Evolutionary conservation across 1,140 invertebrate species (phyloP), one percentile per base, ranked within the genome.

Genomic region (Belonocnema kinseyi): DNA sequence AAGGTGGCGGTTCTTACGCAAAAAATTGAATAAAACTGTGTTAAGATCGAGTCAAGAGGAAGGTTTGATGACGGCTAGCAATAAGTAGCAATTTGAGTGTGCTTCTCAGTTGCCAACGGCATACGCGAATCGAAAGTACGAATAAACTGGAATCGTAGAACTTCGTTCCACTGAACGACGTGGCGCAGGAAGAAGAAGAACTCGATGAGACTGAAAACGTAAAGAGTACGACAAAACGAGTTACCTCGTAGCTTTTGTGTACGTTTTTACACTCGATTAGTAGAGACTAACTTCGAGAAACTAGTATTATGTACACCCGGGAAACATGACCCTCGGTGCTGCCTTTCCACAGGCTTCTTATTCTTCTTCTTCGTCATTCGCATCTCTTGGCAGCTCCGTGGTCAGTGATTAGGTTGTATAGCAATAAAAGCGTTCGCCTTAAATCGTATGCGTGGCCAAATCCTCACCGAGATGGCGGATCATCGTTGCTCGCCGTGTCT

Each of bases 151-250:
- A 77, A 71, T 77, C 54, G 77, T 73, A 72, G 78, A 71, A 80
- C 70, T 78, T 80, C 17, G 78, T 79, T 82, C 73, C 72, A 78
- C 61, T 75, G 79, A 74, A 72, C 75, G 80, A 81, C 77, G 78
- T 80, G 77, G 80, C 83, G 80, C 82, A 77, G 77, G 72, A 66
- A 66, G 61, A 61, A 82, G 73, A 87, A 85, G 81, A 85, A 85
- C 84, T 88, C 85, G 79, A 91, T 90, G 90, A 91, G 90, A 91
- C 90, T 91, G 90, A 91, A 85, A 85, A 86, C 84, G 87, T 90
- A 88, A 90, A 88, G 83, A 85, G 87, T 89, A 88, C 88, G 88
- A 90, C 86, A 89, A 90, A 86, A 85, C 86, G 86, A 90, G 87
- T 86, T 88, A 88, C 78, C 85, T 89, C 84, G 87, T 89, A 88